These are phyloP conservation scores for Hipposideros larvatus DNA, from an alignment of 2,797 vertebrate genomes.

Conservation along the genomic window DNA sequence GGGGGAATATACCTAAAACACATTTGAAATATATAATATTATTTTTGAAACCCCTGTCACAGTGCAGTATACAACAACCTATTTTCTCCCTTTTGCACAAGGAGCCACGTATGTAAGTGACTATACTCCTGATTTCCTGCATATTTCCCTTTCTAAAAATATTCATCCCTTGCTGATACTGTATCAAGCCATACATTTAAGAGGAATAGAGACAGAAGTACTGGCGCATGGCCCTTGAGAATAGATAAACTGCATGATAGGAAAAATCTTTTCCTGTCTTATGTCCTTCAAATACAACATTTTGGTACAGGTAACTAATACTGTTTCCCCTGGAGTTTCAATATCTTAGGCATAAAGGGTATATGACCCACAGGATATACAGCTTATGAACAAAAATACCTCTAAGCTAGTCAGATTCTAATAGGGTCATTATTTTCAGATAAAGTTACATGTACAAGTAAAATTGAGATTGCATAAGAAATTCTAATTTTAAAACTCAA, in stretches of 20 bases:
- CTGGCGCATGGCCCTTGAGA: conserved; percentile 76
- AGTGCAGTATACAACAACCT: background rate
- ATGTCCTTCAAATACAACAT: conserved; percentile 81
- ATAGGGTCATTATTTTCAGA: conserved; percentile 79
- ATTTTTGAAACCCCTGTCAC: conserved; percentile 15
- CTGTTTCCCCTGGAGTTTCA: conserved; percentile 80
- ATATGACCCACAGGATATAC: conserved; percentile 70
- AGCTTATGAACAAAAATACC: conserved; percentile 74
- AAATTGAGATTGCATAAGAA: conserved; percentile 72
- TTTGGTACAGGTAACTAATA: conserved; percentile 77
- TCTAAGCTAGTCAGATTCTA: conserved; percentile 79
- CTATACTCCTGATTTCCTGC: conserved; percentile 68
- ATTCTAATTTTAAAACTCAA: conserved; percentile 52
- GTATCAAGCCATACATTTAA: conserved; percentile 73
- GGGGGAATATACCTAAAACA: background rate
- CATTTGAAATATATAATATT: background rate
- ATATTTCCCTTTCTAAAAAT: conserved; percentile 26
- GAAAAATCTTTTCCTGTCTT: conserved; percentile 75
- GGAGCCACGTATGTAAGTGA: background rate
- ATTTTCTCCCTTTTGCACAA: background rate
- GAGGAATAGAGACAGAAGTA: conserved; percentile 79
- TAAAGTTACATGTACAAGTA: conserved; percentile 78
- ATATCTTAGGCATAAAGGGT: conserved; percentile 67
- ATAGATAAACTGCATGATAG: conserved; percentile 73
- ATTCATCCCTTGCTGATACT: conserved; percentile 73